Conservation (phyloP, 2,888 invertebrate genomes). For the Leistus spinibarbis region DNA sequence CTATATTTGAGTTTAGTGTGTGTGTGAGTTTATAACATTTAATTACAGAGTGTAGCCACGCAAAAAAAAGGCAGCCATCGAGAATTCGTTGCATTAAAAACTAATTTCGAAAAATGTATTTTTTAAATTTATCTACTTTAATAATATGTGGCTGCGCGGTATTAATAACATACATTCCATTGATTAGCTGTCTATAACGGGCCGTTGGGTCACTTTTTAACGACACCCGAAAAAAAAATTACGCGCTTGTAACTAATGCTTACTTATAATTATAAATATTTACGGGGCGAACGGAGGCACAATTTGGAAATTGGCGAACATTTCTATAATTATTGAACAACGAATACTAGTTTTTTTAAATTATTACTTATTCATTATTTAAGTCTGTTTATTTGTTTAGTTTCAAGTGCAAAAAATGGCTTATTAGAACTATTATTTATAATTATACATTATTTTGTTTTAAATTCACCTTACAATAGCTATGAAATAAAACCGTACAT, state of each 20-base stretch:
- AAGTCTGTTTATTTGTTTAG: too few species aligned
- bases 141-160: constrained; percentile 31
- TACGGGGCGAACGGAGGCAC: too few species aligned
- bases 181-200: constrained; percentile 3
- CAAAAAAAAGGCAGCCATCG: background rate
- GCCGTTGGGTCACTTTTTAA: background rate
- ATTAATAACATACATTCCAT: constrained; percentile 23
- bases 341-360: background rate
- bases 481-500: too few species aligned
- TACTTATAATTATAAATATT: background rate
- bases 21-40: background rate
- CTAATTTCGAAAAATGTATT: constrained; percentile 33
- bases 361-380: too few species aligned
- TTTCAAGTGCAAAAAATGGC: too few species aligned
- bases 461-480: too few species aligned
- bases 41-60: background rate
- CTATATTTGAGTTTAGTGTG: background rate
- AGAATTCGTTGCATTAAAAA: constrained; percentile 1
- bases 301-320: background rate
- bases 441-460: too few species aligned
- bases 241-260: background rate
- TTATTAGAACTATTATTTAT: too few species aligned
- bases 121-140: constrained; percentile 34
- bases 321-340: background rate
- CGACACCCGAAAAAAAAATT: background rate